A percentile compares a stretch with the other conserved stretches of the same genome.
Evolutionary conservation across 2,797 vertebrate genomes (phyloP).

Genomic region (Chelon auratus): DNA sequence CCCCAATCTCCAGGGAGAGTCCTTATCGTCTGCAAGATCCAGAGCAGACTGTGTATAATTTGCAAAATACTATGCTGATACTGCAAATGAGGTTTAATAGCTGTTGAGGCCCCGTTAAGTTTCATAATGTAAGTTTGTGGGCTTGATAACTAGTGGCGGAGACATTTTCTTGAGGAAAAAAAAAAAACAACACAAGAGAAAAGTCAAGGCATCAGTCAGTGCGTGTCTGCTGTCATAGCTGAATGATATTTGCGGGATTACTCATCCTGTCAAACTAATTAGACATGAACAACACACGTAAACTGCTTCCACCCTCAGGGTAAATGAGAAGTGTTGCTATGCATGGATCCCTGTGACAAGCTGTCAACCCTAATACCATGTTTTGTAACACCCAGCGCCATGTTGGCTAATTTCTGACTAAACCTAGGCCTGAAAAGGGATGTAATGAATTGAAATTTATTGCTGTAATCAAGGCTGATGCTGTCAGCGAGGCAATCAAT

Average conservation of each 20-base stretch:
- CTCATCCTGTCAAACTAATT: slow-evolving; percentile 78
- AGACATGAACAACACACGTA: slow-evolving; percentile 61
- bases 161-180: slow-evolving; percentile 55
- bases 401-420: slow-evolving; percentile 58
- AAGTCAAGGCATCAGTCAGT: slow-evolving; percentile 69
- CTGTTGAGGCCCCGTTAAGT: slow-evolving; percentile 79
- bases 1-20: slow-evolving; percentile 69
- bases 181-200: slow-evolving; percentile 44
- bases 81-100: slow-evolving; percentile 87
- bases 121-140: slow-evolving; percentile 77
- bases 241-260: slow-evolving; percentile 65
- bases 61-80: slow-evolving; percentile 84
- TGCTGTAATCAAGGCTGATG: slow-evolving; percentile 53
- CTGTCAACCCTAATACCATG: slow-evolving; percentile 57
- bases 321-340: slow-evolving; percentile 71
- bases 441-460: slow-evolving; percentile 66
- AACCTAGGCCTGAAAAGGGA: slow-evolving; percentile 40
- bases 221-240: slow-evolving; percentile 66
- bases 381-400: slow-evolving; percentile 47
- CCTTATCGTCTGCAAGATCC: slow-evolving; percentile 81
- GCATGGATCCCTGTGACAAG: slow-evolving; percentile 68
- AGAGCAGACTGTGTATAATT: slow-evolving; percentile 83
- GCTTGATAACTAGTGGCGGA: slow-evolving; percentile 77
- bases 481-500: slow-evolving; percentile 72
- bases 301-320: slow-evolving; percentile 36